These are phyloP conservation scores for Fabriciana adippe DNA, from an alignment of 2,888 invertebrate species.

Conservation along the genomic window DNA sequence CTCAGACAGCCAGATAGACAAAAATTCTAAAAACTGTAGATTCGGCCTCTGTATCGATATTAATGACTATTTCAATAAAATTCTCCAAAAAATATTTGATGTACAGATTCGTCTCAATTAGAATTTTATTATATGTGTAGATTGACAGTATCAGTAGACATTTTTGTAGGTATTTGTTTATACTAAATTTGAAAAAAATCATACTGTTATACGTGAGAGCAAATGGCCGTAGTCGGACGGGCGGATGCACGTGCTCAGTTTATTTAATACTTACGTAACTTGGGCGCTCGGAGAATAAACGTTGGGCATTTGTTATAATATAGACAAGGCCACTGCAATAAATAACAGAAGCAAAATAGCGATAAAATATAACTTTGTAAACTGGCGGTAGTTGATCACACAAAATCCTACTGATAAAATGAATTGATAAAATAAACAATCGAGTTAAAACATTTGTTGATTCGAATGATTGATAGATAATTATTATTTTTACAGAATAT, in stretches of 20 bases:
- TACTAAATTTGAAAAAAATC: slow-evolving; percentile 29
- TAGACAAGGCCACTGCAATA: slow-evolving; percentile 10
- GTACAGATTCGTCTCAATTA: no score
- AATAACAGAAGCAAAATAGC: slow-evolving; percentile 18
- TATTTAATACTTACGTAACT: slow-evolving; percentile 32
- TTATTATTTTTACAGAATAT: no score
- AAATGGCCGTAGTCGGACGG: slow-evolving; percentile 30
- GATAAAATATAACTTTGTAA: slow-evolving; percentile 5
- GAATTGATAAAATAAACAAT: neutral
- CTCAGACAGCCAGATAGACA: no score
- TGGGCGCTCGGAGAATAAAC: slow-evolving; percentile 17
- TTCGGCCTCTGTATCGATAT: no score
- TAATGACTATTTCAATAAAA: no score
- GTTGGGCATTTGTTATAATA: slow-evolving; percentile 11
- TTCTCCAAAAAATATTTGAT: no score
- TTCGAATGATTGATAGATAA: no score
- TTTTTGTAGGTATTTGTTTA: no score
- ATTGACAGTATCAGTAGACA: no score
- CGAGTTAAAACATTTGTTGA: no score
- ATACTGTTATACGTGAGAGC: slow-evolving; percentile 28
- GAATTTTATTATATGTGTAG: no score
- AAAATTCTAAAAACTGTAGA: no score
- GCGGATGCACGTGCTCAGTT: slow-evolving; percentile 42
- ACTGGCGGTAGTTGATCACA: neutral
- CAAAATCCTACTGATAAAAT: neutral